Evolutionary conservation across 2,888 invertebrate species (phyloP), one percentile per base, ranked within the genome.

Genomic region (Drosophila niveifrons): DNA sequence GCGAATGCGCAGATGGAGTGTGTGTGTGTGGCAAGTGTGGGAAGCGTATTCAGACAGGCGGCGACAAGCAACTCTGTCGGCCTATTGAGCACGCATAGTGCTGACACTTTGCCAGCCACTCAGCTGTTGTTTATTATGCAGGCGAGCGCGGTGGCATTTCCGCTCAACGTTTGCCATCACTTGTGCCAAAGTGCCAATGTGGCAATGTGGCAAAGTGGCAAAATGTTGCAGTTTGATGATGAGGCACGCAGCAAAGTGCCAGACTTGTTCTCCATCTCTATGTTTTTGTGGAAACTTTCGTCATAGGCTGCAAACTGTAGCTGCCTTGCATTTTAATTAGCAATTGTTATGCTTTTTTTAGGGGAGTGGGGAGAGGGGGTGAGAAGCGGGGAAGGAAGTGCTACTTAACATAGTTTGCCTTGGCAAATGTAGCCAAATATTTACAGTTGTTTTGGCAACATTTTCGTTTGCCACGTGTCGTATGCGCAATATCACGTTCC

Each of bases 301-400:
- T 47, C 71, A 67, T 58, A 77, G 80, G 52, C 75, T 48, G 66
- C 28, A 47, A 55, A 55, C 31, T 55, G 44, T 55, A 36, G 68
- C 69, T 66, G 78, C 64, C 72, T 89, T 89, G 85, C 78, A 89
- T 85, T 82, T 66, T 86, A 86, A 86, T 86, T 86, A 89, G 86
- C 70, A 62, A 55, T 61, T 66, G 69, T 70, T 61, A 11, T 56
- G n/a, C n/a, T 66, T 61, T 50, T 51, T 44, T 51, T 34, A 46
- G 2, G 7, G 28, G 3, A 13, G 0, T 23, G 15, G 13, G 4
- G 4, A 11, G 47, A 13, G 2, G 31, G 36, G n/a, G 9, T 8
- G 2, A 9, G 28, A 10, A 1, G 15, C 7, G 31, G 1, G 43
- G 11, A 10, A 9, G 48, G 23, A 17, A 44, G 53, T 51, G 46